Evolutionary conservation across 2,888 invertebrate genomes (phyloP).

Genomic region (Melinaea menophilus): DNA sequence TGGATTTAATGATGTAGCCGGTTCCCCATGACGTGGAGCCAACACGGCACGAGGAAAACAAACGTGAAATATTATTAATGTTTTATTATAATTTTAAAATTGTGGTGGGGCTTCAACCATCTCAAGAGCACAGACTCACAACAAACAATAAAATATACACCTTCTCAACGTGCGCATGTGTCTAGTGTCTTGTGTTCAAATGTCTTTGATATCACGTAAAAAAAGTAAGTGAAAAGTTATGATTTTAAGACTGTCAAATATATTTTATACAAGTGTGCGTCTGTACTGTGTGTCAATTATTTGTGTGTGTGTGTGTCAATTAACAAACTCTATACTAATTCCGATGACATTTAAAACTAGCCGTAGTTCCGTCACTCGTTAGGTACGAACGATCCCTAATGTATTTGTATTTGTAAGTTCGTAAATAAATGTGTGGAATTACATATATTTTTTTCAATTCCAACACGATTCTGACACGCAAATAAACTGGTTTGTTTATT

Average conservation of each 20-base stretch:
- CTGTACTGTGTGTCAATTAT: no score
- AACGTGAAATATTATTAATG: slow-evolving; percentile 13
- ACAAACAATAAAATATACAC: background rate
- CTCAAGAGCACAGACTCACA: background rate
- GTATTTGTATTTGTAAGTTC: no score
- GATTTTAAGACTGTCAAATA: background rate
- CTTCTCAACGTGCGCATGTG: background rate
- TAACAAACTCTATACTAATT: no score
- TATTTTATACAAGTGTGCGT: no score
- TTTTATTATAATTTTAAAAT: slow-evolving; percentile 9
- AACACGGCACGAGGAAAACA: slow-evolving; percentile 7
- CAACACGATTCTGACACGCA: no score
- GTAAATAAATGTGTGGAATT: no score
- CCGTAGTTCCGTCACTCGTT: no score
- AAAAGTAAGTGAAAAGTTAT: slow-evolving; percentile 1
- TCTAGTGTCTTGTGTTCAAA: background rate
- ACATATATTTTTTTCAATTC: no score
- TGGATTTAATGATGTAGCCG: slow-evolving; percentile 13
- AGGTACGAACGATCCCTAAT: no score
- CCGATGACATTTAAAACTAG: no score
- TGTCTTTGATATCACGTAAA: background rate
- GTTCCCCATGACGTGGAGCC: slow-evolving; percentile 29
- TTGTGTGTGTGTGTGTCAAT: no score
- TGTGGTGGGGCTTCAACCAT: background rate
- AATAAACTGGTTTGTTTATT: no score